Evolutionary conservation across 1,140 invertebrate genomes (phyloP), one percentile per base, ranked within the genome.

Genomic region (Akabosia matsudoensis): DNA sequence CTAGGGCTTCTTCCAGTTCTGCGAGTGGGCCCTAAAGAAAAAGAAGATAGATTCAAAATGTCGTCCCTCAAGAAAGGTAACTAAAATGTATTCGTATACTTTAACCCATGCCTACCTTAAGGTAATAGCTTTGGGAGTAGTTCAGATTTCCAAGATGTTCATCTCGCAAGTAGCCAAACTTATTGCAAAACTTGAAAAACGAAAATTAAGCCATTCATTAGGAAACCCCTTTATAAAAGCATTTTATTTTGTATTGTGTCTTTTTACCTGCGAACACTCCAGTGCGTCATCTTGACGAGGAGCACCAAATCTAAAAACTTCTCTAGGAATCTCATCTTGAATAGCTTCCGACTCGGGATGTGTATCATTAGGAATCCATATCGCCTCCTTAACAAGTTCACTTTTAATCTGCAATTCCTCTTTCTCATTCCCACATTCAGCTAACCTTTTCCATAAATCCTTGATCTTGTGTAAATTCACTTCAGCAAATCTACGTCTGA

Each of bases 1-100:
- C 87, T 51, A 98, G 86, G 1, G 94, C 93, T 81, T 93, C 90
- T 84, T 97, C 93, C 70, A 97, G 82, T 82, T 91, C 88, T 18
- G 93, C 94, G 76, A 97, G 84, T 77, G 91, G 89, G 33, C 90
- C 91, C 76, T 92, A 83, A 45, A 45, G 56, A 1, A 77, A 26
- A 37, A 13, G 14, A 52, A 33, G 7, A 14, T 24, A 24, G 1
- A 51, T 45, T 7, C 10, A 13, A 67, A n/a, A n/a, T n/a, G n/a
- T n/a, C n/a, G n/a, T n/a, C n/a, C n/a, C n/a, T n/a, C n/a, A n/a
- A n/a, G n/a, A n/a, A n/a, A n/a, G n/a, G 24, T 67, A n/a, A 7
- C 28, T 33, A 54, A 26, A 26, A 52, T 54, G 54, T 74, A 31
- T 24, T 0, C 16, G 1, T 33, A 71, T 70, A 16, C 26, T 52